Percentiles rank a stretch among this genome's conserved stretches.
Evolutionary conservation across 2,888 invertebrate species (phyloP).

Genomic region (Trachelus troglodyta): DNA sequence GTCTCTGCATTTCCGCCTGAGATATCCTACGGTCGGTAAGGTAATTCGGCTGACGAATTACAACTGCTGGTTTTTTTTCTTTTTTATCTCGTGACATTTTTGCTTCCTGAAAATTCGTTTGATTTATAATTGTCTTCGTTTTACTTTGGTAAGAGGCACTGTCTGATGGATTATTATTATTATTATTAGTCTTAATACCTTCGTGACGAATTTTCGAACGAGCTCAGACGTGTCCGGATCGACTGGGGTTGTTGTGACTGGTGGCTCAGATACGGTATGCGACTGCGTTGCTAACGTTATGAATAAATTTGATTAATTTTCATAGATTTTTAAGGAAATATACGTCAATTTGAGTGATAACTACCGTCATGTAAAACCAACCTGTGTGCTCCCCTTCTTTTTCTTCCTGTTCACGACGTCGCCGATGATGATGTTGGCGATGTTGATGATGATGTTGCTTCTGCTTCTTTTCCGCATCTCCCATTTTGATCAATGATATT

Average conservation of each 20-base stretch:
- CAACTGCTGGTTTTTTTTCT: slow-evolving; percentile 12
- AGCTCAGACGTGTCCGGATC: background rate
- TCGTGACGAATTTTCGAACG: background rate
- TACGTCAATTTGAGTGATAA: background rate
- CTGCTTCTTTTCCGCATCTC: slow-evolving; percentile 2
- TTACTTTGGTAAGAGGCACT: background rate
- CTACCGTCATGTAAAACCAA: background rate
- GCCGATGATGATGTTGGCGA: slow-evolving; percentile 8
- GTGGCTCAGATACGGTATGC: background rate
- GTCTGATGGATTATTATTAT: background rate
- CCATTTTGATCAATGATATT: slow-evolving; percentile 4
- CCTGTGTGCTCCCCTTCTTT: background rate
- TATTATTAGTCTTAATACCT: background rate
- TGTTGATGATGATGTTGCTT: slow-evolving; percentile 14
- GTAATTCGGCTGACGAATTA: slow-evolving; percentile 15
- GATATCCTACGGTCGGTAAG: slow-evolving; percentile 39
- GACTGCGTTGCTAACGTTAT: background rate
- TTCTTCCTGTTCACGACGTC: background rate
- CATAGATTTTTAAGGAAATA: background rate
- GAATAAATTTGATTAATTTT: background rate
- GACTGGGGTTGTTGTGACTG: background rate
- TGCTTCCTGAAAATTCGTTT: background rate
- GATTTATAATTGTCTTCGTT: background rate
- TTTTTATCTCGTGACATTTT: background rate
- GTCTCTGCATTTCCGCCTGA: slow-evolving; percentile 35